phyloP scores from a whole-genome alignment of 2,113 vertebrate genomes.

The Micromys minutus region DNA sequence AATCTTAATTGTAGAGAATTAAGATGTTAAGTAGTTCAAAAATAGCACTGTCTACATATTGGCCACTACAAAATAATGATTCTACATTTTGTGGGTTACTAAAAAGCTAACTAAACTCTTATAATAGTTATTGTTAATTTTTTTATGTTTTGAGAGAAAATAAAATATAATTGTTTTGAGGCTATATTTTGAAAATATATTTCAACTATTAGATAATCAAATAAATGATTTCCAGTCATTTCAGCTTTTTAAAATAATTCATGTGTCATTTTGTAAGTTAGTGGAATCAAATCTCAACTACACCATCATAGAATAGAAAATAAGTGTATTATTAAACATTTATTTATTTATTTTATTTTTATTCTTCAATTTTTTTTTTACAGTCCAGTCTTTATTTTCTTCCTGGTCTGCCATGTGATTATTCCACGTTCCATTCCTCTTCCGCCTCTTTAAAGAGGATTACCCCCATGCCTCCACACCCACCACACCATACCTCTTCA shows the following conservation, averaged over 20 bases:
- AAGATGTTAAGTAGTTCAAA: constrained; percentile 40
- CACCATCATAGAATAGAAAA: background rate
- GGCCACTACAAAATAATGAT: background rate
- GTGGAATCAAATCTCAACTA: background rate
- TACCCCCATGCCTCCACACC: no score
- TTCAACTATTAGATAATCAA: background rate
- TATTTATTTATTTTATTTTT: background rate
- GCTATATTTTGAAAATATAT: background rate
- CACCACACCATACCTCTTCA: no score
- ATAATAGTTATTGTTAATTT: background rate
- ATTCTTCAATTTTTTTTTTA: no score
- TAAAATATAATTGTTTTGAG: constrained; percentile 5
- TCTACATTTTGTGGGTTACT: constrained; percentile 36
- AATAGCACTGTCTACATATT: background rate
- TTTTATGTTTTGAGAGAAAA: background rate
- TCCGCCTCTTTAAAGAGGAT: no score
- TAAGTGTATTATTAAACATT: background rate
- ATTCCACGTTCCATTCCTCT: no score
- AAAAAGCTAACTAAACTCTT: background rate
- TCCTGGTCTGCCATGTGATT: no score
- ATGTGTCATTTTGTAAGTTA: background rate
- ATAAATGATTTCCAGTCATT: background rate
- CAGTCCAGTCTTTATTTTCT: no score
- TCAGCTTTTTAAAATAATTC: background rate
- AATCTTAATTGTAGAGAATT: background rate